Base-by-base conservation (phyloP, 2,113 vertebrate genomes). In the Ondatra zibethicus region DNA sequence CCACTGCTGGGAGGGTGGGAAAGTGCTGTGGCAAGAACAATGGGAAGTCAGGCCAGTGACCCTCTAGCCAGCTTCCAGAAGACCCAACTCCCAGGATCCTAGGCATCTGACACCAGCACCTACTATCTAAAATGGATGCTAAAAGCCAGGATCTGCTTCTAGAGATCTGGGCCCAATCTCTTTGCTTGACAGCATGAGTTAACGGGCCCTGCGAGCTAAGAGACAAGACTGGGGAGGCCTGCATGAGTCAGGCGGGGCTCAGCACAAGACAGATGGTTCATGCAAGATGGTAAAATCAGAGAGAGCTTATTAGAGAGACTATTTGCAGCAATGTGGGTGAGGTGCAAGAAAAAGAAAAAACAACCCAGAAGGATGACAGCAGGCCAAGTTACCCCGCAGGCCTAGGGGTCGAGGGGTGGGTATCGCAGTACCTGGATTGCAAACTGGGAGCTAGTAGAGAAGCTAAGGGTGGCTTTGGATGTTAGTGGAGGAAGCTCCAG, bases 51-150 rank as follows among this genome's bases (percentile, higher is more conserved):
- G n/a, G 10, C 8, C 90, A 5, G 10, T 13, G 10, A 0, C 68
- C 1, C 0, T 29, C 7, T 0, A 0, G 19, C 21, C 13, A 3
- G 0, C 66, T 47, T 50, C 68, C 81, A 1, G 0, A 2, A n/a
- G 3, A 21, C 4, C 25, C 19, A 0, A 25, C 47, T 19, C 68
- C 80, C 6, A 2, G 12, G 16, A 12, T 31, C 52, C 12, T 2
- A 31, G 33, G 81, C 63, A 63, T 36, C 42, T 23, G 0, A 27
- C 16, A 2, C n/a, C 47, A 1, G 47, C 45, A 33, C 58, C 39
- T 29, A 5, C 0, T 1, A 10, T 45, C 70, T 88, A 23, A 25
- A 31, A 45, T 31, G 42, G 52, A 47, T n/a, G 31, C 84, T 33
- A 39, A 16, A 39, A 45, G 9, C 31, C 6, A 0, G 33, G 1